Evolutionary conservation across 2,888 invertebrate genomes (phyloP).

Genomic region (Scaptomyza reducta): DNA sequence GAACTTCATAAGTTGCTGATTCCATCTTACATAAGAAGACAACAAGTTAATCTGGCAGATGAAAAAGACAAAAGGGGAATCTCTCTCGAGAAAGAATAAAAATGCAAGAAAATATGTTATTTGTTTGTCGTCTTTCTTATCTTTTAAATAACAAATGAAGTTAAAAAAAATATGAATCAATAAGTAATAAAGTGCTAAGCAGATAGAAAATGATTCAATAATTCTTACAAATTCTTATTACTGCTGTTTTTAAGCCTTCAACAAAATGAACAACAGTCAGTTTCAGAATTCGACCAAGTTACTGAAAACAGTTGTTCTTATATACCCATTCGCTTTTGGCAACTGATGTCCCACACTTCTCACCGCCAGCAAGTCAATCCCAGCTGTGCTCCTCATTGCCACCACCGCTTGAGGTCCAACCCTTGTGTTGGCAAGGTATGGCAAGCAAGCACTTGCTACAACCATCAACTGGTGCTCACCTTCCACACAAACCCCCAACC

Average conservation of each 20-base stretch:
- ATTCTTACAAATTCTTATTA: no score
- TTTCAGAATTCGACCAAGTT: no score
- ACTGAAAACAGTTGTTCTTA: background rate
- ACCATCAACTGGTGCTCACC: constrained; percentile 3
- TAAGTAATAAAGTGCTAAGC: no score
- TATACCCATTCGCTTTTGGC: constrained; percentile 17
- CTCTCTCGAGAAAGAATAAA: background rate
- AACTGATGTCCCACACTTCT: constrained; percentile 20
- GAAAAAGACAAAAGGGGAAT: background rate
- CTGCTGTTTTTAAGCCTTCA: no score
- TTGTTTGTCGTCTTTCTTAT: no score
- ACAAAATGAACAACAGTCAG: no score
- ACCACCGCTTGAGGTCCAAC: constrained; percentile 16
- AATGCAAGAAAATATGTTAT: no score
- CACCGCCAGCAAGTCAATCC: constrained; percentile 37
- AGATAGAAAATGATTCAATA: no score
- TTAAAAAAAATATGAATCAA: no score
- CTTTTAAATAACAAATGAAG: no score
- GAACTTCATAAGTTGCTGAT: background rate
- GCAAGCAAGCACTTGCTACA: constrained; percentile 16
- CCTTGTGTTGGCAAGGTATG: constrained; percentile 7
- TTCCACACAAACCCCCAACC: background rate
- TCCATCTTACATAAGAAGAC: background rate
- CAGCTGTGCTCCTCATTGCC: constrained; percentile 43
- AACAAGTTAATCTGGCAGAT: constrained; percentile 17